These are phyloP conservation scores for Sparus aurata DNA, from an alignment of 2,797 vertebrate genomes.

Conservation along the genomic window DNA sequence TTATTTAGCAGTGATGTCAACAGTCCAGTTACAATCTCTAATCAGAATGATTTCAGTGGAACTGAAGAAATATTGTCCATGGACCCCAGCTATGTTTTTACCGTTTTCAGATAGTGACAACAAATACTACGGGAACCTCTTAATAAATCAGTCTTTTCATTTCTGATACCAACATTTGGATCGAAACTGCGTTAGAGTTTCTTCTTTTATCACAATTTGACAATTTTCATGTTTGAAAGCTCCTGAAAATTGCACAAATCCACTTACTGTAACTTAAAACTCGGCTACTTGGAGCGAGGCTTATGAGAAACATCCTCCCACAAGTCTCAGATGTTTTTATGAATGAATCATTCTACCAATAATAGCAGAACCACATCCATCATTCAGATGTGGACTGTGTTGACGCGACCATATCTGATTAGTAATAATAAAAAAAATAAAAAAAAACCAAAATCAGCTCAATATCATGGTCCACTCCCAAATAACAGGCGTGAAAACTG, in stretches of 20 bases:
- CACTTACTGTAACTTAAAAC: too few relatives aligned
- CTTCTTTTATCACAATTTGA: background rate
- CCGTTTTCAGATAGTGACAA: too few relatives aligned
- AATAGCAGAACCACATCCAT: slow-evolving; percentile 11
- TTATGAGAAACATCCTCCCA: background rate
- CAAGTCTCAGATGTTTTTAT: background rate
- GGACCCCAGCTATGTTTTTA: too few relatives aligned
- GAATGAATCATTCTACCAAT: background rate
- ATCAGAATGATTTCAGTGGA: too few relatives aligned
- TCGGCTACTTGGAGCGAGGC: background rate
- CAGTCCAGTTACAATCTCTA: too few relatives aligned
- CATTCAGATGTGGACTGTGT: background rate
- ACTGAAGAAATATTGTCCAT: too few relatives aligned
- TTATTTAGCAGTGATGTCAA: too few relatives aligned
- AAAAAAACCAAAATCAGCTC: too few relatives aligned
- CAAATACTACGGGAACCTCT: too few relatives aligned
- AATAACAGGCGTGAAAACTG: slow-evolving; percentile 27
- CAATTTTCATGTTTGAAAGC: background rate
- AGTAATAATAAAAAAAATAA: slow-evolving; percentile 27
- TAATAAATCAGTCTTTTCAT: too few relatives aligned
- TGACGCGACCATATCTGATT: slow-evolving; percentile 14
- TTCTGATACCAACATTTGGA: too few relatives aligned
- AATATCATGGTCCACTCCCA: slow-evolving; percentile 14
- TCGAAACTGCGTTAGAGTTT: too few relatives aligned
- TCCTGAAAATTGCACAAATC: background rate